Base-by-base conservation (phyloP, 2,888 invertebrate genomes). In the Glyphotaelius pellucidus region DNA sequence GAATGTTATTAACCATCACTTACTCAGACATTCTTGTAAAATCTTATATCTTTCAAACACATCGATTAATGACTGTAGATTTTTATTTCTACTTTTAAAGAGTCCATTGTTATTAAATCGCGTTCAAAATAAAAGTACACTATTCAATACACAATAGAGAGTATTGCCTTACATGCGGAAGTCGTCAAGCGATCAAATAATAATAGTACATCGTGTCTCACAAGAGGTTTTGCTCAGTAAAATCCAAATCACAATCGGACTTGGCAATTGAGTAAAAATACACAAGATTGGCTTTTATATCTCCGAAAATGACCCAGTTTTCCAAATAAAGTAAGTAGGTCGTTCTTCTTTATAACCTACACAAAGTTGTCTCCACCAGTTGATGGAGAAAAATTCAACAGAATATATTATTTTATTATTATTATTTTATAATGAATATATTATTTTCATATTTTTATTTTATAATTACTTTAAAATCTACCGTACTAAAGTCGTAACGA, bases 201-300 rank as follows among this genome's bases (percentile, higher is more conserved):
- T 42, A 47, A 67, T 67, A n/a, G 67, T 67, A 67, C 67, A 67
- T 67, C 85, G 79, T 89, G 85, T 86, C 85, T 87, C 80, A 91
- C 88, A 87, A 79, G 91, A 32, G 35, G 35, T 89, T 91, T 91
- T 91, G 67, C 52, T n/a, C 47, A 67, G 80, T 83, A 89, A 89
- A 91, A 32, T 67, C 91, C n/a, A n/a, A 67, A 91, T 87, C 35
- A 85, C 90, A 90, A 90, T 90, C 83, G 84, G 67, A 67, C 67
- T 52, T 19, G 19, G 52, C 15, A 52, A 19, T 52, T 52, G 52
- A 52, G 0, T 67, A 25, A 25, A 67, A 67, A 67, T 67, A n/a
- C 67, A 67, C 67, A n/a, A 67, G 67, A 67, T n/a, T 67, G 67
- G 25, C 67, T n/a, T 67, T 67, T 25, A n/a, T n/a, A 7, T 19